Evolutionary conservation across 2,797 vertebrate genomes (phyloP).

Genomic region (Melanotaenia nigrans): DNA sequence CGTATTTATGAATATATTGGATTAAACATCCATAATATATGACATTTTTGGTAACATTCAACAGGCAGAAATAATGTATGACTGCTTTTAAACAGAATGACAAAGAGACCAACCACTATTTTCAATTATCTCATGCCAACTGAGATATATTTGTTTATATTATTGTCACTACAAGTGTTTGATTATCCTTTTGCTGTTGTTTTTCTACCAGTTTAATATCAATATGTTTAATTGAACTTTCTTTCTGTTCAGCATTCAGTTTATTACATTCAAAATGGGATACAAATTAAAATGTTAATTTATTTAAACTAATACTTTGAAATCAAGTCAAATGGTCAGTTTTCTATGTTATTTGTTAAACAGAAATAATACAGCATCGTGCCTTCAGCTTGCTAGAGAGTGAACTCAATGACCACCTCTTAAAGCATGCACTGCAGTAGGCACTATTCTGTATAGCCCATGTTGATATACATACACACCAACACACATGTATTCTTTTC

Average conservation of each 20-base stretch:
- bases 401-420: constrained; percentile 49
- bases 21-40: background rate
- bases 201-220: background rate
- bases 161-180: background rate
- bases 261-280: background rate
- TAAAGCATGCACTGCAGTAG: constrained; percentile 22
- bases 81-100: background rate
- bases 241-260: background rate
- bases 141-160: background rate
- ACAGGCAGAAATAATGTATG: background rate
- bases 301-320: background rate
- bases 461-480: constrained; percentile 7
- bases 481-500: constrained; percentile 13
- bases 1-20: background rate
- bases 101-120: background rate
- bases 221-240: background rate
- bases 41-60: constrained; percentile 8
- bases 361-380: constrained; percentile 9
- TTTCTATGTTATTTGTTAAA: constrained; percentile 20
- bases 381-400: constrained; percentile 23
- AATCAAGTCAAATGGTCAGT: background rate
- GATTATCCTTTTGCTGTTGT: background rate
- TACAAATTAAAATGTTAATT: background rate
- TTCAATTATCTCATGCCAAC: background rate
- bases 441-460: constrained; percentile 13